A percentile compares a stretch with the other conserved stretches of the same genome.
phyloP scores from a whole-genome alignment of 2,888 invertebrate genomes.

The Elysia crispata region DNA sequence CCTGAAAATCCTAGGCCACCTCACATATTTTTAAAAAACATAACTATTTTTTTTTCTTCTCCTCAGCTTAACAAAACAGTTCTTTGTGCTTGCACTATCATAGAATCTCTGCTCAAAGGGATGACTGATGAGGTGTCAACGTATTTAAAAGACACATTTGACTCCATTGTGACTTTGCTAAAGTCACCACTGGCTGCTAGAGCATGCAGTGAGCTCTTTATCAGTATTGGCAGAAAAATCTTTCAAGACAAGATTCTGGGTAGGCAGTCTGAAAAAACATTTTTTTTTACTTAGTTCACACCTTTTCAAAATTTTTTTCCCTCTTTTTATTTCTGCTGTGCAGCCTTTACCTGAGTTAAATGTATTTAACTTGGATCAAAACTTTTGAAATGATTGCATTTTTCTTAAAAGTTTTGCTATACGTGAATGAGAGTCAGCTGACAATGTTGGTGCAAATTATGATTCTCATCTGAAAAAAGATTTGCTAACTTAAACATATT shows the following conservation, averaged over 20 bases:
- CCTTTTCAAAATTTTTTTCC: too few species aligned
- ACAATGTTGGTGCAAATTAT: too few species aligned
- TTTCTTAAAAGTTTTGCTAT: too few species aligned
- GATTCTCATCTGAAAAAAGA: neutral
- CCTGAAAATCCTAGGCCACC: neutral
- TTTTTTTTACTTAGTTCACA: too few species aligned
- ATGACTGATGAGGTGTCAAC: constrained; percentile 80
- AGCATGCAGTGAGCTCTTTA: constrained; percentile 82
- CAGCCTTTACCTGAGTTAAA: too few species aligned
- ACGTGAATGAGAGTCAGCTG: too few species aligned
- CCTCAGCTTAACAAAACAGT: constrained; percentile 71
- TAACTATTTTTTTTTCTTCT: neutral
- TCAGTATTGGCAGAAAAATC: constrained; percentile 80
- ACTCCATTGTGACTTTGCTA: constrained; percentile 82
- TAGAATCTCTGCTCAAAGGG: constrained; percentile 77
- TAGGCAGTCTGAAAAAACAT: neutral
- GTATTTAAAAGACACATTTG: constrained; percentile 81
- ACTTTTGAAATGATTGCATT: too few species aligned
- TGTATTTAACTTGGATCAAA: too few species aligned
- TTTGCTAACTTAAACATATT: too few species aligned
- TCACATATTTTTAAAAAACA: too few species aligned
- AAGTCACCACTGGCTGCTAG: constrained; percentile 89
- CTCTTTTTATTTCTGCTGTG: too few species aligned
- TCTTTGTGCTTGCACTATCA: constrained; percentile 68
- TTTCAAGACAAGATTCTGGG: constrained; percentile 60